A percentile compares a stretch with the other conserved stretches of the same genome.
Conservation (phyloP, 1,140 invertebrate genomes). For the Anadara kagoshimensis region DNA sequence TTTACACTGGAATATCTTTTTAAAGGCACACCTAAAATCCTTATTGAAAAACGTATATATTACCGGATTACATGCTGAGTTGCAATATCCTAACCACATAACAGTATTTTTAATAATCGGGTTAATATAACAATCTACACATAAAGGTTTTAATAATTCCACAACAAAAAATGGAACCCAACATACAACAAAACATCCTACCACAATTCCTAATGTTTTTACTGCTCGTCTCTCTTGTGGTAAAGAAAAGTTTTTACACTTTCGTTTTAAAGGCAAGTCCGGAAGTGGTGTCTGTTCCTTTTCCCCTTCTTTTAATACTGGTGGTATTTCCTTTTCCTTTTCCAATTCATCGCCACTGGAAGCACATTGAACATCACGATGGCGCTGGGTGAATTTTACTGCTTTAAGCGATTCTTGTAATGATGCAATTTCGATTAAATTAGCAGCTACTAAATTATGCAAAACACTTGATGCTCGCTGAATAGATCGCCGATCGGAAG, state of each 20-base stretch:
- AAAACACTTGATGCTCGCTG: conserved; percentile 26
- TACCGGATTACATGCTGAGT: conserved; percentile 95
- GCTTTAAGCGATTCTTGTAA: conserved; percentile 15
- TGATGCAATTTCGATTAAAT: conserved; percentile 20
- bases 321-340: conserved; percentile 22
- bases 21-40: conserved; percentile 97
- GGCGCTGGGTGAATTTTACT: conserved; percentile 33
- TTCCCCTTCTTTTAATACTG: neutral
- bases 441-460: conserved; percentile 30
- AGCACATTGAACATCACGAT: conserved; percentile 45
- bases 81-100: conserved; percentile 96
- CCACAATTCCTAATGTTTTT: conserved; percentile 95
- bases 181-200: conserved; percentile 98
- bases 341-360: conserved; percentile 15
- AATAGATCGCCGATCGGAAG: conserved; percentile 2
- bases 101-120: conserved; percentile 43
- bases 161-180: conserved; percentile 99
- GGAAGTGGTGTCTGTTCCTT: neutral
- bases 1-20: conserved; percentile 77
- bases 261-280: conserved; percentile 75
- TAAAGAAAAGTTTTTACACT: conserved; percentile 92
- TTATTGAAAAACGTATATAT: conserved; percentile 99
- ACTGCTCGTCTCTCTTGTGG: conserved; percentile 98
- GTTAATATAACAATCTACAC: conserved; percentile 73
- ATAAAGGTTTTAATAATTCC: conserved; percentile 56